Evolutionary conservation across 1,140 invertebrate genomes (phyloP).

Genomic region (Glomeris maerens): DNA sequence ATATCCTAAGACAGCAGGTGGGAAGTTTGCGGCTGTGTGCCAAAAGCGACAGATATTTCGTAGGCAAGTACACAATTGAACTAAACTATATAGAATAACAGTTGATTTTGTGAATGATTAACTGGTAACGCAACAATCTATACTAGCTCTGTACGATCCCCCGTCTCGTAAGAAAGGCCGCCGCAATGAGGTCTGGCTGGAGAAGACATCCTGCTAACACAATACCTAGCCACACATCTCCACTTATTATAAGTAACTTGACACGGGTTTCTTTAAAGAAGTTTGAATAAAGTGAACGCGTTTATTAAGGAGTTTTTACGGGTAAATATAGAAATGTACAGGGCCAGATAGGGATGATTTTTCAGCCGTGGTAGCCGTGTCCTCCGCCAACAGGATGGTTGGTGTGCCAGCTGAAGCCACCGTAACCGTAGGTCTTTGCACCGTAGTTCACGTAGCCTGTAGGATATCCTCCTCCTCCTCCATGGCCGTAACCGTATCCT

Average conservation of each 20-base stretch:
- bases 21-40: neutral
- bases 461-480: conserved; percentile 11
- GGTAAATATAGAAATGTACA: too few species aligned
- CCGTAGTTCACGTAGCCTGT: conserved; percentile 26
- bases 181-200: conserved; percentile 2
- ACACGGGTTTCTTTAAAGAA: too few species aligned
- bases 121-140: neutral
- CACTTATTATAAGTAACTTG: too few species aligned
- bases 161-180: neutral
- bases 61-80: too few species aligned
- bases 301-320: too few species aligned
- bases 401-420: conserved; percentile 26
- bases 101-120: neutral
- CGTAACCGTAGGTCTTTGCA: conserved; percentile 26
- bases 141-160: neutral
- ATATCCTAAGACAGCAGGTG: neutral
- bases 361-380: neutral
- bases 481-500: conserved; percentile 7
- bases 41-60: neutral
- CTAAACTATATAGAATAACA: neutral
- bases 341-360: too few species aligned
- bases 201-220: neutral
- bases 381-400: conserved; percentile 22
- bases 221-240: too few species aligned
- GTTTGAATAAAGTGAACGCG: too few species aligned